Evolutionary conservation across 2,797 vertebrate species (phyloP).

Genomic region (Notoglanidium macrostoma): DNA sequence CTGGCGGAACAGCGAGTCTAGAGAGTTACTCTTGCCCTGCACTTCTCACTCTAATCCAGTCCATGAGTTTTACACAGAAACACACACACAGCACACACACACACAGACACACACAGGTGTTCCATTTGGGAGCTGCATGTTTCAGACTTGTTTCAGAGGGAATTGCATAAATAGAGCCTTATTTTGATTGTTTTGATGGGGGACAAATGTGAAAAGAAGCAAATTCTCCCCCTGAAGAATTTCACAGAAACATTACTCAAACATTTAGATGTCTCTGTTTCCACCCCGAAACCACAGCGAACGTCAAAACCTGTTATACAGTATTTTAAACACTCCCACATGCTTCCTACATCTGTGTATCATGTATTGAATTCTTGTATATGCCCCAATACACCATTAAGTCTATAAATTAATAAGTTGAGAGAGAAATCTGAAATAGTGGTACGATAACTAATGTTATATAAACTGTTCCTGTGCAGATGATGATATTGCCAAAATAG

Average conservation of each 20-base stretch:
- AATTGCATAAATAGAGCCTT: constrained; percentile 8
- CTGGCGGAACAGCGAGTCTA: constrained; percentile 49
- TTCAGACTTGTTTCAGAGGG: constrained; percentile 18
- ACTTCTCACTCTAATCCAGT: constrained; percentile 47
- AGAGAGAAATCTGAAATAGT: not conserved
- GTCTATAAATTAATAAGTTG: not conserved
- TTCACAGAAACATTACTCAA: constrained; percentile 6
- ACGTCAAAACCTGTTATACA: constrained; percentile 12
- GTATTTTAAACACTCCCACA: constrained; percentile 16
- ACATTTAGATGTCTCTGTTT: constrained; percentile 16
- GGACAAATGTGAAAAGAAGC: not conserved
- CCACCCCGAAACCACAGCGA: not conserved
- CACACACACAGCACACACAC: not conserved
- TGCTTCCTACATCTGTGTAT: not conserved
- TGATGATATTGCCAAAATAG: not conserved
- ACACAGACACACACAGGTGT: constrained; percentile 40
- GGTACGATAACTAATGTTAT: not conserved
- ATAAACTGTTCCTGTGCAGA: not conserved
- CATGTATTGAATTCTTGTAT: not conserved
- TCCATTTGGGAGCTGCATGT: constrained; percentile 26
- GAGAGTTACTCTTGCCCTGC: constrained; percentile 45
- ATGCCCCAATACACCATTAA: too few relatives aligned
- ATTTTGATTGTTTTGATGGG: constrained; percentile 17
- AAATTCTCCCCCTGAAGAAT: constrained; percentile 13
- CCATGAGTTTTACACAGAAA: constrained; percentile 38